A percentile compares a stretch with the other conserved stretches of the same genome.
phyloP scores from a whole-genome alignment of 2,113 vertebrate genomes.

The Muscicapa adusta region DNA sequence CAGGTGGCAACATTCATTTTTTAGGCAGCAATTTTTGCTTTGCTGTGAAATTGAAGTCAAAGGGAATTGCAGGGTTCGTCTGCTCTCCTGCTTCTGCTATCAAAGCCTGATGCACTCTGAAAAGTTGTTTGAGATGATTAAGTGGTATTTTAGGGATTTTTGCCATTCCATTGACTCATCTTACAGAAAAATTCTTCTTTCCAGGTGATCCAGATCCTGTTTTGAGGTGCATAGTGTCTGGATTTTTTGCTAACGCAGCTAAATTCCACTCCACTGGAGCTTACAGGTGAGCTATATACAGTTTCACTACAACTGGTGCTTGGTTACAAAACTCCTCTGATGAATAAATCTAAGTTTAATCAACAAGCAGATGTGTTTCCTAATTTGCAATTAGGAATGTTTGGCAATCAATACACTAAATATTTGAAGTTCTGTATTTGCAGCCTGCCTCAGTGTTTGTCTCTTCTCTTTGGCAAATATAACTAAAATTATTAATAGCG shows the following conservation, averaged over 20 bases:
- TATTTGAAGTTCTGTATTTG: neutral
- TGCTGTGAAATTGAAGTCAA: neutral
- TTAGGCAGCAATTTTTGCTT: neutral
- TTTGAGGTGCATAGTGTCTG: slow-evolving; percentile 90
- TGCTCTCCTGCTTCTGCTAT: neutral
- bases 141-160: neutral
- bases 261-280: slow-evolving; percentile 94
- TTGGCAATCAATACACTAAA: neutral
- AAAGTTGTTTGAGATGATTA: neutral
- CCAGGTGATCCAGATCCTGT: slow-evolving; percentile 95
- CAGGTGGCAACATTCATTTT: neutral
- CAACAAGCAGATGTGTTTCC: neutral
- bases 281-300: slow-evolving; percentile 80
- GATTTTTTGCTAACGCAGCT: slow-evolving; percentile 96
- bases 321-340: neutral
- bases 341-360: neutral
- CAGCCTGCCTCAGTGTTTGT: neutral
- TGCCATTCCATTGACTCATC: neutral
- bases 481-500: neutral
- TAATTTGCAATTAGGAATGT: neutral
- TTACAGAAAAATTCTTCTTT: neutral
- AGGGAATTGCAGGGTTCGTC: neutral
- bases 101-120: neutral
- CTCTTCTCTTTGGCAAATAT: neutral
- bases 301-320: neutral